Percentiles rank a stretch among this genome's conserved stretches.
These are phyloP conservation scores for Rhea pennata DNA, from an alignment of 2,113 vertebrate species.

Conservation along the genomic window DNA sequence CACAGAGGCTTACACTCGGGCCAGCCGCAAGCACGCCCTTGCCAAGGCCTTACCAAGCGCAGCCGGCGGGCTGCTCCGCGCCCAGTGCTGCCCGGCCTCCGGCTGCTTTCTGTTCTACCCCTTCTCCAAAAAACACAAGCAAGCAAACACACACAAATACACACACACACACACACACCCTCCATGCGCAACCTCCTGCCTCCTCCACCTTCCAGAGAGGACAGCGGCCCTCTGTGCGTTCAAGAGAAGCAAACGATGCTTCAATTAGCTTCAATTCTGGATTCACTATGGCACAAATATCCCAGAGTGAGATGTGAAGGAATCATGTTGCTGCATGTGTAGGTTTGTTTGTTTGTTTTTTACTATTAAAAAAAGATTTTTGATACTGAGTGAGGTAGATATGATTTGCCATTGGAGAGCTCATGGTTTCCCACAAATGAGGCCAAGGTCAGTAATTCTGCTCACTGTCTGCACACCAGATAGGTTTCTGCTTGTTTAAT, in stretches of 20 bases:
- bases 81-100: background rate
- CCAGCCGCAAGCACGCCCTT: accelerated
- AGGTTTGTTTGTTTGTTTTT: no score
- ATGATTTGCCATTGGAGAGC: background rate
- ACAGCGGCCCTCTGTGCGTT: background rate
- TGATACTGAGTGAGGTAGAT: background rate
- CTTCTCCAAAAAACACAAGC: background rate
- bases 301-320: background rate
- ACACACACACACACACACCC: background rate
- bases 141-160: no score
- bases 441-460: constrained; percentile 14
- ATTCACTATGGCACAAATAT: background rate
- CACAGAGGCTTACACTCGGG: accelerated
- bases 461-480: background rate
- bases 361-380: background rate
- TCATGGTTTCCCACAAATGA: background rate
- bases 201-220: background rate
- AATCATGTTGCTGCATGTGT: background rate
- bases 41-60: no score
- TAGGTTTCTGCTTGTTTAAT: background rate
- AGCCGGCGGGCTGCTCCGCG: accelerated
- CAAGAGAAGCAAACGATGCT: background rate
- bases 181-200: background rate
- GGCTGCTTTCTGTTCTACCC: background rate
- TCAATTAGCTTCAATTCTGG: background rate